Percentiles rank a stretch among this genome's conserved stretches.
Evolutionary conservation across 2,113 vertebrate genomes (phyloP).

Genomic region (Cervus canadensis): DNA sequence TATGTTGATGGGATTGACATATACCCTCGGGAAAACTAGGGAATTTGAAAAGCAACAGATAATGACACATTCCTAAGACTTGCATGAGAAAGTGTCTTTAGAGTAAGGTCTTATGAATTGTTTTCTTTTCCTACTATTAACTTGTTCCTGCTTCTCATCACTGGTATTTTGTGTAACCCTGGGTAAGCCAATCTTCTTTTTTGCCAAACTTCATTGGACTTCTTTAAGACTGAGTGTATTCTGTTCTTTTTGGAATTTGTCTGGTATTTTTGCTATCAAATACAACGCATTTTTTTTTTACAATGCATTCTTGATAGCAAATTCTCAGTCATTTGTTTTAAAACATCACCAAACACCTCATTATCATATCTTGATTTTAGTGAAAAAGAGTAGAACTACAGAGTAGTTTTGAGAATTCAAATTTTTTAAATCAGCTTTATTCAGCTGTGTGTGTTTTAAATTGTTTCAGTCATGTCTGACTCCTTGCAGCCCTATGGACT

Average conservation of each 20-base stretch:
- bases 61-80: neutral
- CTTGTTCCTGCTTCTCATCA: neutral
- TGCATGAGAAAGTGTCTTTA: slow-evolving; percentile 24
- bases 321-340: slow-evolving; percentile 24
- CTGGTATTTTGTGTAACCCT: neutral
- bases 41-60: slow-evolving; percentile 30
- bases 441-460: neutral
- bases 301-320: slow-evolving; percentile 8
- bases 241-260: slow-evolving; percentile 26
- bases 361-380: slow-evolving; percentile 12
- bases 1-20: neutral
- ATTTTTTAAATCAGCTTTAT: neutral
- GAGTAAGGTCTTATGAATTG: neutral
- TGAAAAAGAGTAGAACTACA: neutral
- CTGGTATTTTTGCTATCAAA: slow-evolving; percentile 1
- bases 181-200: neutral
- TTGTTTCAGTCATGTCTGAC: neutral
- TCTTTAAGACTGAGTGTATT: slow-evolving; percentile 13
- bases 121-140: slow-evolving; percentile 9
- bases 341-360: neutral
- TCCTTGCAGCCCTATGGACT: neutral
- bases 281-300: neutral
- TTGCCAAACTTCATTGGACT: neutral
- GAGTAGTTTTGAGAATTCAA: neutral
- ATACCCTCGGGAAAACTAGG: neutral